These are phyloP conservation scores for Ptychodera flava DNA, from an alignment of 35 echinoderm and acorn worm species.

Conservation along the genomic window DNA sequence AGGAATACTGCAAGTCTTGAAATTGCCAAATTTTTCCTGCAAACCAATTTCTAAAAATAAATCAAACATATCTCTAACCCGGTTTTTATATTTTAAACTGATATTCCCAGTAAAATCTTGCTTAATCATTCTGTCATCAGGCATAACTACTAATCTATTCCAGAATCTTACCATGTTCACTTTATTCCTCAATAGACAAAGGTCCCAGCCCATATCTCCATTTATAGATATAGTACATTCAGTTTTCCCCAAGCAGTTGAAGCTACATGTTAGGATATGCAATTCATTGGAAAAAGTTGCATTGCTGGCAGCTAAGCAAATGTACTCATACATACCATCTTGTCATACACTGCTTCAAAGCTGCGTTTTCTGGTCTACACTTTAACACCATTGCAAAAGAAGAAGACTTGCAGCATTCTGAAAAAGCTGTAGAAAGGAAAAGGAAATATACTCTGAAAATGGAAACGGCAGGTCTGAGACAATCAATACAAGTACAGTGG, in stretches of 20 bases:
- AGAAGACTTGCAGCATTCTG: constrained; percentile 50
- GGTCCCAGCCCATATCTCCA: neutral
- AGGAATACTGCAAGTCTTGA: too few relatives aligned
- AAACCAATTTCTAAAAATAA: too few relatives aligned
- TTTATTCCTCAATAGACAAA: neutral
- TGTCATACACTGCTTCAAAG: constrained; percentile 62
- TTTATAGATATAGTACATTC: neutral
- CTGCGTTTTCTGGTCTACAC: constrained; percentile 66
- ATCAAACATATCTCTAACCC: too few relatives aligned
- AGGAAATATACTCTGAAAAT: neutral
- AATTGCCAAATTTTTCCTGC: too few relatives aligned
- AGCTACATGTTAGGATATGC: too few relatives aligned
- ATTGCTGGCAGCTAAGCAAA: too few relatives aligned
- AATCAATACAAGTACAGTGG: neutral
- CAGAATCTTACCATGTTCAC: neutral
- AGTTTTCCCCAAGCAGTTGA: neutral
- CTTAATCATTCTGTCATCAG: too few relatives aligned
- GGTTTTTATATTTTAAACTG: too few relatives aligned
- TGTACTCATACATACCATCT: constrained; percentile 52
- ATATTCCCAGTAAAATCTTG: too few relatives aligned
- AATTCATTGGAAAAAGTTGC: too few relatives aligned
- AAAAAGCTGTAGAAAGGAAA: constrained; percentile 47
- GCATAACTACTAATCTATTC: too few relatives aligned
- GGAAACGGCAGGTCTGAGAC: neutral
- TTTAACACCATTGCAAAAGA: constrained; percentile 53